Base-by-base conservation (phyloP, 2,888 invertebrate species). In the Hyalella azteca region DNA sequence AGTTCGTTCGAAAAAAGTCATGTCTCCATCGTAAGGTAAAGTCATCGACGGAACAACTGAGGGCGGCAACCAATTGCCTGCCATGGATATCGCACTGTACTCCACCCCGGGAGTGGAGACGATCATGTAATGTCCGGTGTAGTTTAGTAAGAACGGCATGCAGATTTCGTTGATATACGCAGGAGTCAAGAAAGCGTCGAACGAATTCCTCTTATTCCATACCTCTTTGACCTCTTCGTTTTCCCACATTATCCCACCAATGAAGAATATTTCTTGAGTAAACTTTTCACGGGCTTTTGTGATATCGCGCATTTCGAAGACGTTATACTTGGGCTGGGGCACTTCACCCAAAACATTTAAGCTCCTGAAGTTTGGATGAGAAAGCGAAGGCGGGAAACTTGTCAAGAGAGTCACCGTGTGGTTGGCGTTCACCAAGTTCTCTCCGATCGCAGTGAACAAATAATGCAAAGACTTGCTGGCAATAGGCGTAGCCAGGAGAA, bases 41-140 rank as follows among this genome's bases (percentile, higher is more conserved):
- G 76, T 4, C n/a, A 78, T 32, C 1, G 22, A 5, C 0, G 81
- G 81, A n/a, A 78, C 60, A 13, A 78, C 78, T 15, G 81, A 81
- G 22, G 50, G 29, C 1, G 78, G 75, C 41, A 81, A 59, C 78
- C 78, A 81, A 39, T 81, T 81, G 36, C 78, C 81, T 41, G 50
- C 73, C 36, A 48, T 15, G n/a, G 59, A 19, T 22, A 54, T 19
- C 39, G 50, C n/a, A 7, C 59, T 13, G 39, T 39, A 49, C 26
- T 80, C 81, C 3, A 77, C 39, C 13, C 66, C 66, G 0, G 66
- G 66, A n/a, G 22, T 66, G 0, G 66, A 66, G 0, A 66, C 29
- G 11, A 66, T 22, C 19, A 66, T 66, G 36, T 29, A 66, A 3
- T 36, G 15, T 5, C 66, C 66, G 9, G 66, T 36, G n/a, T 29